Conservation (phyloP, 2,888 invertebrate genomes). For the Boloria selene region DNA sequence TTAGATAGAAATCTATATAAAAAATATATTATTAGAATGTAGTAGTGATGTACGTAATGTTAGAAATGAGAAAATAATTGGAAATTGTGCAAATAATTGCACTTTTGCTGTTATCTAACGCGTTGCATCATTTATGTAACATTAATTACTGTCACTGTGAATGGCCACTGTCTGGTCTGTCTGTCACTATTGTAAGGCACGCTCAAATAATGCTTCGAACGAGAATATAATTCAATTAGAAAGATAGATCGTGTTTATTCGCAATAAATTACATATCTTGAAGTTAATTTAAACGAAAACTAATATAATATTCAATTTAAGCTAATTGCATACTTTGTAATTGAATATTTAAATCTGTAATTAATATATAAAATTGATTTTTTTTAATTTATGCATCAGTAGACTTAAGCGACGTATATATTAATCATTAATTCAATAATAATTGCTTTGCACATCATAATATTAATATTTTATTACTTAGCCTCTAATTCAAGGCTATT, state of each 20-base stretch:
- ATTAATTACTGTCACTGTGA: conserved; percentile 18
- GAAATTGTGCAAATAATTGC: conserved; percentile 22
- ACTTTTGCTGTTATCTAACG: conserved; percentile 16
- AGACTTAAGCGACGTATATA: conserved; percentile 5
- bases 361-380: too few relatives aligned
- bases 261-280: too few relatives aligned
- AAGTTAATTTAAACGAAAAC: too few relatives aligned
- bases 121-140: conserved; percentile 22
- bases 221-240: too few relatives aligned
- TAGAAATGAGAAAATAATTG: conserved; percentile 30
- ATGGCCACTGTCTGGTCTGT: conserved; percentile 4
- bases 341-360: too few relatives aligned
- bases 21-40: conserved; percentile 6
- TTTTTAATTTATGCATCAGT: conserved; percentile 3
- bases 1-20: background rate
- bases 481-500: conserved; percentile 9
- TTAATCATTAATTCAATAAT: background rate
- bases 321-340: too few relatives aligned
- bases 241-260: too few relatives aligned
- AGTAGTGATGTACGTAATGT: conserved; percentile 19
- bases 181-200: background rate
- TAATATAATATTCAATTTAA: too few relatives aligned
- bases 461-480: background rate
- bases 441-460: background rate
- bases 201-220: too few relatives aligned